phyloP scores from a whole-genome alignment of 2,797 vertebrate species.

The Thunnus albacares region DNA sequence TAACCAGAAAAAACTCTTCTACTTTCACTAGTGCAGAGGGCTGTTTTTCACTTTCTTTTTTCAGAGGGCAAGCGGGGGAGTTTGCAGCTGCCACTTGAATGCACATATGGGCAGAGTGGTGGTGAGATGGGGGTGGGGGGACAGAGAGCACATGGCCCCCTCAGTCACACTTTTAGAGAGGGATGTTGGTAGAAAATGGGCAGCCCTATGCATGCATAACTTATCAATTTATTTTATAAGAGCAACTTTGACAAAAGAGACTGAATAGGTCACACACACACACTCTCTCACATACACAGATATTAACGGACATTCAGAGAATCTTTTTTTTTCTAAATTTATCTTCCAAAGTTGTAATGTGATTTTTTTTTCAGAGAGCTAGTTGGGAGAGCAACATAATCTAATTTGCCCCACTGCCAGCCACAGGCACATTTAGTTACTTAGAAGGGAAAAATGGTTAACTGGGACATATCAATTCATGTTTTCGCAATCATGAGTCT shows the following conservation, averaged over 20 bases:
- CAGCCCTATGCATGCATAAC: conserved; percentile 31
- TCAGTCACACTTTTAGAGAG: conserved; percentile 70
- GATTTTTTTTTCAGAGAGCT: conserved; percentile 15
- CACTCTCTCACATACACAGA: too few relatives aligned
- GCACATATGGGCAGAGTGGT: conserved; percentile 77
- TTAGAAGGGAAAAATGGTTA: neutral
- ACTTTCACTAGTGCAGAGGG: conserved; percentile 44
- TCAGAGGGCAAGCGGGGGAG: conserved; percentile 67
- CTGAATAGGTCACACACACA: neutral
- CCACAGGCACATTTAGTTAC: conserved; percentile 38
- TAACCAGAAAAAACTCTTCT: conserved; percentile 28
- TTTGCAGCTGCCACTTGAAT: conserved; percentile 82
- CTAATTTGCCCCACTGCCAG: conserved; percentile 31
- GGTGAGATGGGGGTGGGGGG: conserved; percentile 55
- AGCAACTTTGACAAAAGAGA: conserved; percentile 11
- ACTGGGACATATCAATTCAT: neutral
- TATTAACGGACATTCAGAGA: neutral
- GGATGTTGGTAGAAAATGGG: conserved; percentile 37
- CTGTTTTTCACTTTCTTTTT: conserved; percentile 71
- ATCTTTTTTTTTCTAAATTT: neutral
- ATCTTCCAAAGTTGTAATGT: neutral
- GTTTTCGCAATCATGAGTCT: conserved; percentile 11
- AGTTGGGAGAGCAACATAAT: neutral
- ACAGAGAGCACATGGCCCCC: conserved; percentile 69
- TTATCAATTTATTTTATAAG: conserved; percentile 17